phyloP scores from a whole-genome alignment of 2,113 vertebrate genomes.

The Mionectes macconnelli region DNA sequence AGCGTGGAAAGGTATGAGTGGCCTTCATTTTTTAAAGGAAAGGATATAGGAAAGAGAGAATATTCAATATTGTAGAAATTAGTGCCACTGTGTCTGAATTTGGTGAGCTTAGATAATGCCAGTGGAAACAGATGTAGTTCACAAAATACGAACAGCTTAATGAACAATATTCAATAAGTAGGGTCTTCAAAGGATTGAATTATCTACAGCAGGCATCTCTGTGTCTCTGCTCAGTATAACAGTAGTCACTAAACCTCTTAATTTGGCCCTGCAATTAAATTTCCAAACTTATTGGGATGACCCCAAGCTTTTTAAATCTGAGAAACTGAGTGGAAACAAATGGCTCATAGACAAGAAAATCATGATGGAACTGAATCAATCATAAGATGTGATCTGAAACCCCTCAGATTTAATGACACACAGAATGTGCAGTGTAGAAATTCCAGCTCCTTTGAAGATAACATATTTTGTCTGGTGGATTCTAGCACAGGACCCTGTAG shows the following conservation, averaged over 20 bases:
- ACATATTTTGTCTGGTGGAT: fast-evolving
- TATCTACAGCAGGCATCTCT: not conserved
- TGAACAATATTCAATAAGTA: not conserved
- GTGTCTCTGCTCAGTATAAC: not conserved
- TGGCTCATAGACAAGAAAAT: not conserved
- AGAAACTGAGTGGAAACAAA: not conserved
- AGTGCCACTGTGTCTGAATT: not conserved
- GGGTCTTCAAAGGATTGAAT: not conserved
- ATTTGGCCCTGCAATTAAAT: not conserved
- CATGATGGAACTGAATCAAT: not conserved
- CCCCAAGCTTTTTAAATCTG: not conserved
- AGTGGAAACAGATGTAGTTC: not conserved
- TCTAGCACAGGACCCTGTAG: fast-evolving
- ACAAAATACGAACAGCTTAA: not conserved
- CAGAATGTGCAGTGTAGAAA: not conserved
- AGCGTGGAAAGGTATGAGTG: fast-evolving
- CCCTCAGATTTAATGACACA: not conserved
- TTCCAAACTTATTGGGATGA: not conserved
- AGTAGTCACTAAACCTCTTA: not conserved
- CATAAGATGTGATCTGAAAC: not conserved
- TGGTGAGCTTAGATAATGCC: not conserved
- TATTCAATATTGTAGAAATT: not conserved
- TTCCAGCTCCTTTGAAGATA: not conserved
- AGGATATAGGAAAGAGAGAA: fast-evolving
- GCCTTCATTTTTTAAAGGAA: not conserved